Evolutionary conservation across 2,113 vertebrate species (phyloP), one percentile per base, ranked within the genome.

Genomic region (Lophotis ruficrista): DNA sequence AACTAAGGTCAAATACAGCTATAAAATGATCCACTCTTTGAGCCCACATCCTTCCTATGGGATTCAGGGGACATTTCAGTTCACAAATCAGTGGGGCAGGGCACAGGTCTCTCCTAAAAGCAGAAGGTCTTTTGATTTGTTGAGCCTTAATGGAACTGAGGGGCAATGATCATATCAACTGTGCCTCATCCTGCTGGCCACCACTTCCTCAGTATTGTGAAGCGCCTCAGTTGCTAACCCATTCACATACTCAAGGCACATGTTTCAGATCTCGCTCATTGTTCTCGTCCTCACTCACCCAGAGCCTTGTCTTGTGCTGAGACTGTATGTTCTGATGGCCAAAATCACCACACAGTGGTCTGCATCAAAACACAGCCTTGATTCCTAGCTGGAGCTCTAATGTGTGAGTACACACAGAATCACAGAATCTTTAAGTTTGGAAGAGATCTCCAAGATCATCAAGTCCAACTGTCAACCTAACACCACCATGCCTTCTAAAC

Each of bases 241-340:
- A 62, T 27, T 23, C 51, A 58, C 31, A 56, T 19, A 31, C 54
- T 31, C 28, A 30, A 56, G 54, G 18, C 54, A 28, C 14, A 38
- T 0, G 1, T 13, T 51, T 22, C 4, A 2, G 6, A 43, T 51
- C 33, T 35, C 7, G 1, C 23, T 53, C 33, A 5, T 24, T 28
- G 19, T 35, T 35, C 45, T 45, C 43, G 35, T 21, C 22, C 31
- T 56, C 53, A 30, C 53, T 18, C 16, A 31, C 28, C 50, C 27
- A 54, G 53, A 54, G 27, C 15, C 27, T 30, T 30, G 27, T 54
- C 21, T 60, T 54, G 27, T 14, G 31, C 18, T 1, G 2, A 88
- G 38, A 56, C 28, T 53, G 19, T 27, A 65, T 53, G 47, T 41
- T 31, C 57, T 45, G 35, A 23, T 28, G 41, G 47, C 9, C 45